Evolutionary conservation across 2,888 invertebrate genomes (phyloP).

Genomic region (Orthosia gracilis): DNA sequence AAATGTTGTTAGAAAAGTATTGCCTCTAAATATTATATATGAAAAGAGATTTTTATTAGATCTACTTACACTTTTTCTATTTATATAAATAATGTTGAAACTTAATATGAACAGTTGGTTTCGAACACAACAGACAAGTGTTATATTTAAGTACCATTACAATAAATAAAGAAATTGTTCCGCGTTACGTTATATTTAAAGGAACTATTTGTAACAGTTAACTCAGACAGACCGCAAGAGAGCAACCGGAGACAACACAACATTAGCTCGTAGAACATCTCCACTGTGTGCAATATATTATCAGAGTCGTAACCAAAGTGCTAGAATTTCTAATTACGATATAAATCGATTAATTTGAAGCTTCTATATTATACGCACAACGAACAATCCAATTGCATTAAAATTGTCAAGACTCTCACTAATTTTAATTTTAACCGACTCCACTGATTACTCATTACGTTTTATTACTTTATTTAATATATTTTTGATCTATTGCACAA

Average conservation of each 20-base stretch:
- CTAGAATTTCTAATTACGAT: conserved; percentile 86
- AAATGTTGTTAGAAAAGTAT: conserved; percentile 90
- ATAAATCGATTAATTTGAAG: conserved; percentile 87
- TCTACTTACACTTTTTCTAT: conserved; percentile 85
- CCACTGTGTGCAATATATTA: conserved; percentile 82
- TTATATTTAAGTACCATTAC: conserved; percentile 85
- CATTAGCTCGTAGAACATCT: conserved; percentile 71
- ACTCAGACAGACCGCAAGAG: conserved; percentile 77
- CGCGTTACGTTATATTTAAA: conserved; percentile 71
- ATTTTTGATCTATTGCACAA: conserved; percentile 87
- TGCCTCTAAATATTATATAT: conserved; percentile 88
- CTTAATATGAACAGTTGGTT: conserved; percentile 79
- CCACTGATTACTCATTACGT: conserved; percentile 76
- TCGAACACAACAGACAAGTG: conserved; percentile 75
- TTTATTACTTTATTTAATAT: conserved; percentile 75
- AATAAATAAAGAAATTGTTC: conserved; percentile 78
- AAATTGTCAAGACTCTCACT: conserved; percentile 80
- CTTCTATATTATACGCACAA: conserved; percentile 86
- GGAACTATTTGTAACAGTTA: conserved; percentile 75
- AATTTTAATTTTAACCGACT: conserved; percentile 75
- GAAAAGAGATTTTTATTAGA: conserved; percentile 86
- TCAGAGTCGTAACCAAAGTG: conserved; percentile 84
- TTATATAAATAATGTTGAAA: conserved; percentile 81
- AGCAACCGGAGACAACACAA: conserved; percentile 82
- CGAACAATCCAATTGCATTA: conserved; percentile 82